Base-by-base conservation (phyloP, 2,113 vertebrate species). In the Numenius arquata region DNA sequence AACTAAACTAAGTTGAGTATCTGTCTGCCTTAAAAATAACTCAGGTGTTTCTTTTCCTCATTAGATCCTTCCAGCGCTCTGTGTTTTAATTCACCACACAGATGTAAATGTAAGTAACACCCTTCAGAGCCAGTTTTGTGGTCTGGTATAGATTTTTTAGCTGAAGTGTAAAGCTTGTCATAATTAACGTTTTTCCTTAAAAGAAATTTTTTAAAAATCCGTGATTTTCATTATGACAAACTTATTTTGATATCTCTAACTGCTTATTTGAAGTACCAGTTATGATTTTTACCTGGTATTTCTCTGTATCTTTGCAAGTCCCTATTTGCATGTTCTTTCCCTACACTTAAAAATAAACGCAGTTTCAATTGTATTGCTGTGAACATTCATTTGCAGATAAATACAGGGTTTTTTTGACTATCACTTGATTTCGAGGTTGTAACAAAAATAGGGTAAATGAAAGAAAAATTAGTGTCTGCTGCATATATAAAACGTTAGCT, bases 41-140 rank as follows among this genome's bases (percentile, higher is more conserved):
- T 79, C 32, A 25, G 73, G 12, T 92, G 73, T 62, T 87, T 48
- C 47, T 72, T 87, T 90, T 77, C 84, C 68, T 78, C 61, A 70
- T 50, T 95, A 99, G 99, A 99, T 99, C 95, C 98, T 99, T 90
- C 99, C 99, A 38, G 99, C 99, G 16, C 99, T 99, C 89, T 99
- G 99, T 53, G 99, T 99, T 83, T 97, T 99, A 97, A 99, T 99
- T 97, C 99, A 99, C 97, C 99, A 99, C 98, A 99, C 99, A 61
- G 99, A 99, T 89, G 99, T 99, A 97, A 99, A 99, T 97, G 99
- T 99, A 95, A 99, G 99, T 99, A 98, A 91, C 29, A 18, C 12
- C 36, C 7, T 43, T 21, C 6, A 3, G 4, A 76, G 20, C 15
- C 14, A 11, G 8, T 9, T 30, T 6, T 34, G 5, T 36, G 7